Evolutionary conservation across 2,113 vertebrate genomes (phyloP).

Genomic region (Lycocorax pyrrhopterus): DNA sequence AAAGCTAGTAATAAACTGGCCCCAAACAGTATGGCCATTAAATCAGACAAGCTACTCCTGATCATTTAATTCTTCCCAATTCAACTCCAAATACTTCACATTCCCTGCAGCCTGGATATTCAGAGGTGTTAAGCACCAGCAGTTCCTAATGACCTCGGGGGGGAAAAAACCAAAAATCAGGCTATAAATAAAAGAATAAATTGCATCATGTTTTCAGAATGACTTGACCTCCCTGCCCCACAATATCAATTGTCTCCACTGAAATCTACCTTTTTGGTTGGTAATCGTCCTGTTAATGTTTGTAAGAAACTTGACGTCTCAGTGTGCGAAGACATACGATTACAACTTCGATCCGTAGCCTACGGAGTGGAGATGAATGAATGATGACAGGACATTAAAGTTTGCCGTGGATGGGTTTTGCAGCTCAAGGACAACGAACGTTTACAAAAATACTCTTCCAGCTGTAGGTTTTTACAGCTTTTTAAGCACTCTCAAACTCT

Average conservation of each 20-base stretch:
- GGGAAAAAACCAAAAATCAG: not conserved
- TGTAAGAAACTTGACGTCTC: conserved; percentile 99
- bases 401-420: conserved; percentile 55
- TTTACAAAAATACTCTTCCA: conserved; percentile 45
- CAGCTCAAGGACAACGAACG: conserved; percentile 53
- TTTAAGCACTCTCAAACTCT: conserved; percentile 22
- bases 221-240: conserved; percentile 63
- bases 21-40: not conserved
- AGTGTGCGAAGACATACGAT: conserved; percentile 99
- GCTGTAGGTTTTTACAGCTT: conserved; percentile 20
- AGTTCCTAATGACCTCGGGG: not conserved
- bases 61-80: conserved; percentile 2
- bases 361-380: conserved; percentile 96
- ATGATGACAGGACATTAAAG: conserved; percentile 92
- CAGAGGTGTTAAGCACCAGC: conserved; percentile 31
- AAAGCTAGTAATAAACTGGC: conserved; percentile 4
- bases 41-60: conserved; percentile 25
- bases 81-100: not conserved
- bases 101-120: not conserved
- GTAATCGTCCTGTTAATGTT: conserved; percentile 99
- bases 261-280: conserved; percentile 99
- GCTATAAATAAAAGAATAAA: conserved; percentile 45
- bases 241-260: conserved; percentile 64
- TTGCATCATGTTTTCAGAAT: conserved; percentile 38
- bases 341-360: conserved; percentile 99